Base-by-base conservation (phyloP, 2,797 vertebrate species). In the Discoglossus pictus region DNA sequence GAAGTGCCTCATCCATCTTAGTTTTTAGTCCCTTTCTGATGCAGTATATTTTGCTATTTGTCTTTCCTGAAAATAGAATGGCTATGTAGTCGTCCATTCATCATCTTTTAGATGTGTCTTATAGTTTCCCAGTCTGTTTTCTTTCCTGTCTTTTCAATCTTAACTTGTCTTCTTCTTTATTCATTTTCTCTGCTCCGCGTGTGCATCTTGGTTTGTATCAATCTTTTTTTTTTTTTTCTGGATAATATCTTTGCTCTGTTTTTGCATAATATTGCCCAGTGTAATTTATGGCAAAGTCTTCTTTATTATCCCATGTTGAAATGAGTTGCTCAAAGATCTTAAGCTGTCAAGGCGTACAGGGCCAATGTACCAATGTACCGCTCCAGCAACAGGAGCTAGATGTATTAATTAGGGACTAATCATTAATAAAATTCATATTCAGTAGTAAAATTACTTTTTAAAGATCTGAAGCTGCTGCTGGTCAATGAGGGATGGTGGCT, bases 61-160 rank as follows among this genome's bases (percentile, higher is more conserved):
- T 90, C 88, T 89, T 87, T 86, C 85, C 87, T 86, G 83, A 85
- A 87, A 90, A 88, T 84, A 86, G 86, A 90, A 86, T 77, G 79
- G 81, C 86, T 85, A 85, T 91, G 86, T 87, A 89, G 89, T 89
- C 88, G 86, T 88, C 86, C 87, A 90, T 91, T 88, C 86, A 89
- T 90, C 89, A 89, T 89, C 85, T 81, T 89, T 86, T 79, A 75
- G 80, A 83, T 83, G 81, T 86, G 80, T 83, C 81, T 80, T 82
- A 83, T 74, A 66, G 77, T 72, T 75, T 81, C 79, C 82, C 70
- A 78, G 78, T 82, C 78, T 66, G 75, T 68, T 82, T 77, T 82
- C 76, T 65, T 78, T 68, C 75, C 82, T 83, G 78, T 84, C 83
- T 84, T 79, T 84, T 81, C 79, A 80, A 80, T 78, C 84, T 83